Base-by-base conservation (phyloP, 2,113 vertebrate genomes). In the Hemicordylus capensis region DNA sequence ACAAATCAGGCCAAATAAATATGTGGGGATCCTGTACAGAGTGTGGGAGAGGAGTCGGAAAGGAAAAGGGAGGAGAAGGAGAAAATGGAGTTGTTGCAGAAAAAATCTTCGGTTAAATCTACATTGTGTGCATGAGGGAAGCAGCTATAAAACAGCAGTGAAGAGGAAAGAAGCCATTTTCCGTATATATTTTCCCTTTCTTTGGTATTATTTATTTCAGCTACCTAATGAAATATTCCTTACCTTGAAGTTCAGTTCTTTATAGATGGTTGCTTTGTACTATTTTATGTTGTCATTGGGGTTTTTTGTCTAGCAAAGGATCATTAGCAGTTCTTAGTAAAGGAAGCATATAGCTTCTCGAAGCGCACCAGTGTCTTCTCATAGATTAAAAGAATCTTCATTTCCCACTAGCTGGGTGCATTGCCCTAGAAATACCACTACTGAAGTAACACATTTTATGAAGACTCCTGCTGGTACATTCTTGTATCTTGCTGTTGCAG, bases 401-500 rank as follows among this genome's bases (percentile, higher is more conserved):
- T 89, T 95, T 95, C 90, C 90, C 93, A 58, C 88, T 87, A 91
- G 90, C 89, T 94, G 51, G n/a, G 91, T 92, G 89, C 80, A 70
- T 86, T 89, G 90, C 90, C 93, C 90, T 86, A 80, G 79, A 94
- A 92, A 87, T 91, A 89, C 93, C 93, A 92, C 90, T 93, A 91
- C 90, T 90, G 69, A 88, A 31, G 0, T 94, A 93, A 90, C 89
- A 87, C 95, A 93, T 93, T 94, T 96, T 93, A 95, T 92, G 93
- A 92, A 93, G 89, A 91, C 93, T 95, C 94, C 95, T 89, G 94
- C 94, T 94, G 95, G 66, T 90, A 14, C 15, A 75, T 87, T 82
- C 92, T 94, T 87, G 84, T 92, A 88, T 93, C 94, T 94, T 81
- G 94, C 95, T 89, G 91, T 88, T 93, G 93, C 94, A 95, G 93